These are phyloP conservation scores for Rhineura floridana DNA, from an alignment of 2,113 vertebrate genomes.

Conservation along the genomic window DNA sequence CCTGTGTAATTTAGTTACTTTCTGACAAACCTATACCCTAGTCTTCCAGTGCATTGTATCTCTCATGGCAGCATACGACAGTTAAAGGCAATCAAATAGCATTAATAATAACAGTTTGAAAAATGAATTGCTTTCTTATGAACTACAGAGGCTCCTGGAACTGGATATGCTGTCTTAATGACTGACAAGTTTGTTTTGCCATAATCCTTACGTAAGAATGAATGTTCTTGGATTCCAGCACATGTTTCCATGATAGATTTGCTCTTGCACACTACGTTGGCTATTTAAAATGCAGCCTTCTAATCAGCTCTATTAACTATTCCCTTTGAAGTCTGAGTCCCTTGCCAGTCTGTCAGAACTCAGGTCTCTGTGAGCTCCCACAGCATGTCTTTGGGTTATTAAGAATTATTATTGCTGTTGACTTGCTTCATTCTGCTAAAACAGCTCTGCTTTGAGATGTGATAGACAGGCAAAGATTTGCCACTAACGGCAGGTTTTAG, in stretches of 20 bases:
- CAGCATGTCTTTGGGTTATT: not conserved
- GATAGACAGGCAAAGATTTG: not conserved
- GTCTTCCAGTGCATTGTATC: no score
- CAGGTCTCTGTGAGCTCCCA: not conserved
- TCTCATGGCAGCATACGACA: no score
- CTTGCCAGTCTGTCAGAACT: not conserved
- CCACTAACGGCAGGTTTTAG: not conserved
- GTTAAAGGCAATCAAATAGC: no score
- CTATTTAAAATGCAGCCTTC: not conserved
- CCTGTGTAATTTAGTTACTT: no score
- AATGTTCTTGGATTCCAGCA: not conserved
- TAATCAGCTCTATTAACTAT: not conserved
- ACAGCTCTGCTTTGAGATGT: not conserved
- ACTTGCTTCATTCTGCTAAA: not conserved
- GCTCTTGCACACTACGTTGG: slow-evolving; percentile 10
- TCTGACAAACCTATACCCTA: no score
- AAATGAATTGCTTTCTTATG: no score
- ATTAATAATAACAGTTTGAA: no score
- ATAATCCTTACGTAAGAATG: not conserved
- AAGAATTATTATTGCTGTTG: not conserved
- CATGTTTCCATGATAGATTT: slow-evolving; percentile 13
- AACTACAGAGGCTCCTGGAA: no score
- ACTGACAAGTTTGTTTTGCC: not conserved
- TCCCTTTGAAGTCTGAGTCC: slow-evolving; percentile 21
- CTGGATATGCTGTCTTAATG: not conserved